These are phyloP conservation scores for Lamprotornis superbus DNA, from an alignment of 2,113 vertebrate genomes.

Conservation along the genomic window DNA sequence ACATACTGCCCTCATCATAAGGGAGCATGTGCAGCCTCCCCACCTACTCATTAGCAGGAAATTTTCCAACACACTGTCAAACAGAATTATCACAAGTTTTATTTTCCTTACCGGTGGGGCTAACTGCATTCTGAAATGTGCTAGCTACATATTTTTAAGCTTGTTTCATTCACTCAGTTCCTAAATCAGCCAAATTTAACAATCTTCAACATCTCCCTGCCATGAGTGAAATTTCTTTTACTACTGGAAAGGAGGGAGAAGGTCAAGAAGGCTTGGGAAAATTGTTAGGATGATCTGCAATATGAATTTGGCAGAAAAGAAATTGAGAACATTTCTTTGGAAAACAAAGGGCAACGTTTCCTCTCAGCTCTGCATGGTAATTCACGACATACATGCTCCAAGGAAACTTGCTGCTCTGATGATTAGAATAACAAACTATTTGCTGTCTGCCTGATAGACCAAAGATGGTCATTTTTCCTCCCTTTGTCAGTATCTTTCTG, in stretches of 20 bases:
- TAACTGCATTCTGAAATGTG: neutral
- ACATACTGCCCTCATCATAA: neutral
- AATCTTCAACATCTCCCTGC: neutral
- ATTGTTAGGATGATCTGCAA: constrained; percentile 41
- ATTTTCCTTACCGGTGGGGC: neutral
- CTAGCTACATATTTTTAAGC: constrained; percentile 10
- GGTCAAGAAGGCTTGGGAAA: constrained; percentile 68
- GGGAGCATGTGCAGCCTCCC: neutral
- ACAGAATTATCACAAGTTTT: neutral
- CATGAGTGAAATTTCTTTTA: constrained; percentile 31
- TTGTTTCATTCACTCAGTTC: constrained; percentile 13
- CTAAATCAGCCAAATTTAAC: constrained; percentile 42
- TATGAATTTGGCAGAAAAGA: constrained; percentile 51
- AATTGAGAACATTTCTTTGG: constrained; percentile 63
- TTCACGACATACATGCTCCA: constrained; percentile 29
- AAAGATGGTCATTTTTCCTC: constrained; percentile 31
- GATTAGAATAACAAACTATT: constrained; percentile 22
- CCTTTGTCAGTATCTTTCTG: neutral
- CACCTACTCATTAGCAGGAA: neutral
- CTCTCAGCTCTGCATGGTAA: constrained; percentile 31
- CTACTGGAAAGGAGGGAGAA: constrained; percentile 16
- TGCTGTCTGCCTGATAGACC: constrained; percentile 30
- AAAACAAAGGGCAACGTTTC: constrained; percentile 63
- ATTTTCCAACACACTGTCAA: neutral
- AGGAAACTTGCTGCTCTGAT: constrained; percentile 9